Conservation (phyloP, 2,888 invertebrate genomes). For the Xanthia icteritia region DNA sequence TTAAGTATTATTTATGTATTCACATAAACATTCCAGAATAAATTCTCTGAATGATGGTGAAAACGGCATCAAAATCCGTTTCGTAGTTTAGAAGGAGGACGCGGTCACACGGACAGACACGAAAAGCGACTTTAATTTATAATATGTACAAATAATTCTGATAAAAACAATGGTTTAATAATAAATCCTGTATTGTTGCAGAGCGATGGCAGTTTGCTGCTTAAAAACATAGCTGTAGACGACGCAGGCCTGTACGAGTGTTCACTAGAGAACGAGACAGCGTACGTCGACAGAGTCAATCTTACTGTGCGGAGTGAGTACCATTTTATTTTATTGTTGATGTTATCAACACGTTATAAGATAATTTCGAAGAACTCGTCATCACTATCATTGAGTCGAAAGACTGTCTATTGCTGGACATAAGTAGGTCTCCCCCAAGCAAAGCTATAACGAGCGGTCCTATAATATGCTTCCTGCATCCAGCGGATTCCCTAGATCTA, state of each 20-base stretch:
- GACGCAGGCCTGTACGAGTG: conserved; percentile 88
- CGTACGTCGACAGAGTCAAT: conserved; percentile 85
- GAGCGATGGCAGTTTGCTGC: conserved; percentile 85
- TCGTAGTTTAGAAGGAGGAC: not conserved
- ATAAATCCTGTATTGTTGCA: conserved; percentile 75
- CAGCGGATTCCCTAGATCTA: no score
- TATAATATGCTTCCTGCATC: no score
- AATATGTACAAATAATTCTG: not conserved
- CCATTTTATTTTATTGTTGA: not conserved
- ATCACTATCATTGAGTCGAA: no score
- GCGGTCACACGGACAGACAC: not conserved
- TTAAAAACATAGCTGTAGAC: conserved; percentile 80
- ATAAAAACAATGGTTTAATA: not conserved
- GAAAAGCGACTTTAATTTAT: not conserved
- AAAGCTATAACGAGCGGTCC: no score
- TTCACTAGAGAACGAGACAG: conserved; percentile 87
- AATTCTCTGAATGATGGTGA: not conserved
- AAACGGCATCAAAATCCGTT: not conserved
- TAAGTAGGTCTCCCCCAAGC: no score
- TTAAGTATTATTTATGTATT: no score
- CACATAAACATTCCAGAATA: not conserved
- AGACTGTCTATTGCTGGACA: no score
- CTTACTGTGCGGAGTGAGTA: conserved; percentile 86
- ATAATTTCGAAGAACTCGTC: no score
- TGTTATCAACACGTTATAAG: no score